Conservation (phyloP, 1,140 invertebrate species). For the Heliothis subflexa region DNA sequence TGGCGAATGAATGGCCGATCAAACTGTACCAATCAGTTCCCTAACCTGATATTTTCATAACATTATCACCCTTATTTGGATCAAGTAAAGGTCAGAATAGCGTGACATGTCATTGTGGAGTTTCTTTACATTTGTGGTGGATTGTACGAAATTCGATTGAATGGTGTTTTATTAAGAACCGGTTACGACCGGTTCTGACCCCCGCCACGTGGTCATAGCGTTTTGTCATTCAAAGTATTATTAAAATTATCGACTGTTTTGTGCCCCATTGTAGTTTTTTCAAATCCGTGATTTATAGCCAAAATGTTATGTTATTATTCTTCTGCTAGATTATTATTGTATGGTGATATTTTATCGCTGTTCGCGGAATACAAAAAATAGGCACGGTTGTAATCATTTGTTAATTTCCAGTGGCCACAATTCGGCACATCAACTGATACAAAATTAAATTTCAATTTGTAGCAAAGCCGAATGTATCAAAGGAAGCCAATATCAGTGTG, state of each 20-base stretch:
- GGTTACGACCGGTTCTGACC: conserved; percentile 76
- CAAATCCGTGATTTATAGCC: conserved; percentile 67
- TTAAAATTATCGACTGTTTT: conserved; percentile 79
- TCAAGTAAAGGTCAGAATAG: conserved; percentile 51
- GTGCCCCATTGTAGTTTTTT: conserved; percentile 62
- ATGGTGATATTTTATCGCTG: neutral
- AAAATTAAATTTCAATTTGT: conserved; percentile 49
- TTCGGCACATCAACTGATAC: conserved; percentile 25
- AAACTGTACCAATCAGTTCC: conserved; percentile 28
- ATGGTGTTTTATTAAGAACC: conserved; percentile 78
- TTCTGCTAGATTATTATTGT: neutral
- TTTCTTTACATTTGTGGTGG: conserved; percentile 51
- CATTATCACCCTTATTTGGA: conserved; percentile 47
- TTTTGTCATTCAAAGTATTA: conserved; percentile 77
- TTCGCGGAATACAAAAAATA: neutral
- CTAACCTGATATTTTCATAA: conserved; percentile 20
- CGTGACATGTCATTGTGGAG: conserved; percentile 43
- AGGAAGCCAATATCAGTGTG: conserved; percentile 66
- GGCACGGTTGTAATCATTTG: neutral
- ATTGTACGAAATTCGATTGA: conserved; percentile 75
- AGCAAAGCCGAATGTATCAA: conserved; percentile 64
- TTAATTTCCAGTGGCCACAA: neutral
- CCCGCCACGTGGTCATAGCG: conserved; percentile 76
- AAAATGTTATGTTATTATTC: conserved; percentile 20
- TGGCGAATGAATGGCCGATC: conserved; percentile 34